Evolutionary conservation across 2,113 vertebrate species (phyloP).

Genomic region (Phylloscopus trochilus): DNA sequence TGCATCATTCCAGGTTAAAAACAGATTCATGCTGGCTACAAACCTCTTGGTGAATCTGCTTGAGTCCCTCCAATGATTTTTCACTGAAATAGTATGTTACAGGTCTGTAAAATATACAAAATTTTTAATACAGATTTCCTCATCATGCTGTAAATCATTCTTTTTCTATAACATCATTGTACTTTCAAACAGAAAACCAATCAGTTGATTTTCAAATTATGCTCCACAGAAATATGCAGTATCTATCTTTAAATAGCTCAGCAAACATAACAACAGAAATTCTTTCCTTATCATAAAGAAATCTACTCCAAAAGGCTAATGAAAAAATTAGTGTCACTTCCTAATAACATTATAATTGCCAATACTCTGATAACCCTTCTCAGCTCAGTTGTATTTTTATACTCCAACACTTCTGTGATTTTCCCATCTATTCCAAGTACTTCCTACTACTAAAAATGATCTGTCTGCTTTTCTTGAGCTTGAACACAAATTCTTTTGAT

Average conservation of each 20-base stretch:
- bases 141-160: neutral
- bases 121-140: neutral
- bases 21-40: neutral
- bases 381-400: neutral
- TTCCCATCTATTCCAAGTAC: neutral
- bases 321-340: neutral
- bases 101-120: constrained; percentile 62
- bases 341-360: neutral
- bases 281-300: neutral
- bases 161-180: neutral
- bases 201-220: neutral
- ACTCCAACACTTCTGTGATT: neutral
- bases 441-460: neutral
- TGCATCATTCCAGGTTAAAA: neutral
- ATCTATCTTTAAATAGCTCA: neutral
- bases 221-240: neutral
- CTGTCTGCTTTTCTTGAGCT: neutral
- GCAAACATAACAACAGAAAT: neutral
- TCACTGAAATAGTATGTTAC: constrained; percentile 75
- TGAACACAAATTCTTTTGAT: neutral
- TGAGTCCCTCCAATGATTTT: constrained; percentile 77
- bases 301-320: neutral
- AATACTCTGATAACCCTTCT: neutral
- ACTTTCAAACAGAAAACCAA: neutral
- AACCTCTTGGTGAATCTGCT: constrained; percentile 86